Base-by-base conservation (phyloP, 2,888 invertebrate species). In the Chrysolina oricalcia region DNA sequence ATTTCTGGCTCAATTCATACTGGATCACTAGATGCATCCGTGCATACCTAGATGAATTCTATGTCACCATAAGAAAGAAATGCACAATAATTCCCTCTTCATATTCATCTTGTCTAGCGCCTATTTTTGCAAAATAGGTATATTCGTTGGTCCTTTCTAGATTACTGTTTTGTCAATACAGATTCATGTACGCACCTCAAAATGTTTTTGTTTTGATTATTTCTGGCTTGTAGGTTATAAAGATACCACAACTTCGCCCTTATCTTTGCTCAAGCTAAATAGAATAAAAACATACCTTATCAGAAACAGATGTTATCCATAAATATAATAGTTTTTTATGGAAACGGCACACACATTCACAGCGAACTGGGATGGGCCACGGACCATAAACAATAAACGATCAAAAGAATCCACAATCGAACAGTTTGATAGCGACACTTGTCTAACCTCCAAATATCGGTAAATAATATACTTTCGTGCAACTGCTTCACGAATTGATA, bases 301-400 rank as follows among this genome's bases (percentile, higher is more conserved):
- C 87, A 87, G 86, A 85, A 86, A 81, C 77, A 85, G 82, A 82
- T 83, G 84, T 85, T 83, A 88, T 88, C 88, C 88, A 88, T 88
- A 86, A 87, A 87, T 78, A 84, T 84, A 81, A 53, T 81, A 79
- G 81, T 84, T 83, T 82, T 81, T 85, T 87, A 86, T 86, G 86
- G 85, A 86, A 85, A 87, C 87, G 88, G 88, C 89, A 88, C 85
- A 87, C 88, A 89, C 87, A 89, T 88, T 83, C 88, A 88, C 88
- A 88, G 88, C 88, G 84, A 88, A 88, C 89, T 89, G 89, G 89
- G 89, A 88, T 89, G 88, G 89, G 89, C 89, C 88, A 84, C 80
- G 88, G 86, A 88, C 88, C 88, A 87, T 88, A 88, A 89, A 89
- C 88, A 88, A 88, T 86, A 83, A 81, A 79, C 79, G 78, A 72